These are phyloP conservation scores for Seriola aureovittata DNA, from an alignment of 2,113 vertebrate genomes.

Conservation along the genomic window DNA sequence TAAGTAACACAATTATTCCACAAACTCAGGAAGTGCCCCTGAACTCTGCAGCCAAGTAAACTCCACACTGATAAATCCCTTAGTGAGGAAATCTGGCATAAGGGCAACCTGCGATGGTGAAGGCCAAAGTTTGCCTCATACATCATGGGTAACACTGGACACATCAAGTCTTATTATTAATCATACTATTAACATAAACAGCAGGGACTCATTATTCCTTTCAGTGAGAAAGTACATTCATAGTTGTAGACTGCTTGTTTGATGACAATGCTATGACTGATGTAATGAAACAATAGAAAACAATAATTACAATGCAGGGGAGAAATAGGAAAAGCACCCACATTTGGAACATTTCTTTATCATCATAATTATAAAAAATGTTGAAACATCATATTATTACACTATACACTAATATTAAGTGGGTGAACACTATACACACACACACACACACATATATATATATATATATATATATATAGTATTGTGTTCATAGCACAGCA, in stretches of 20 bases:
- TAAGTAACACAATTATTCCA: conserved; percentile 10
- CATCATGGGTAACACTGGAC: not conserved
- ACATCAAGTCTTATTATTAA: not conserved
- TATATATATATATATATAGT: too few relatives aligned
- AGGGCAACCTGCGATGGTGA: not conserved
- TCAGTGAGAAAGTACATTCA: not conserved
- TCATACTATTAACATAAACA: not conserved
- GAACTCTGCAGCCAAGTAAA: conserved; percentile 8
- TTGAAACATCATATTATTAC: too few relatives aligned
- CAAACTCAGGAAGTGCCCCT: not conserved
- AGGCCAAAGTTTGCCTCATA: not conserved
- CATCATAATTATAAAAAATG: too few relatives aligned
- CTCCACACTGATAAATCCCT: not conserved
- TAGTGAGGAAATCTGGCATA: not conserved
- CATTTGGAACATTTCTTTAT: not conserved
- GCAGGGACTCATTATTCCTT: not conserved
- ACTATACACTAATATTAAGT: too few relatives aligned
- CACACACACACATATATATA: too few relatives aligned
- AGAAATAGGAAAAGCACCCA: not conserved
- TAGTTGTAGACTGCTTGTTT: not conserved
- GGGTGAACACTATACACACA: too few relatives aligned
- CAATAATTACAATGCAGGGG: too few relatives aligned
- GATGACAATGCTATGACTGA: not conserved
- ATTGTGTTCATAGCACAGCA: too few relatives aligned
- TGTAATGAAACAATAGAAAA: not conserved